These are phyloP conservation scores for Diorhabda carinulata DNA, from an alignment of 1,140 invertebrate species.

Conservation along the genomic window DNA sequence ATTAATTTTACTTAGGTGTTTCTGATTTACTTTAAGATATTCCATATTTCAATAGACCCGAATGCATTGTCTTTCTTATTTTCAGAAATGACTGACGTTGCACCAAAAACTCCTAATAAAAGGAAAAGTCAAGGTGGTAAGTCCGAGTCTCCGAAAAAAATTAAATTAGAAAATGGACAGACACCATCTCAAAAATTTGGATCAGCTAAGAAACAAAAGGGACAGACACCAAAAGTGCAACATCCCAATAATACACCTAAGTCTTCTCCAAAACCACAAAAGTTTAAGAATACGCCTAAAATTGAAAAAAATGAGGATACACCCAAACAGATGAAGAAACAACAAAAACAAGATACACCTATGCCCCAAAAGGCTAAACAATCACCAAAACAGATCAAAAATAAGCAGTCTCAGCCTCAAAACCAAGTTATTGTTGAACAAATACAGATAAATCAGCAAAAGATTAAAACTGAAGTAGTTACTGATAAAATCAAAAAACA, in stretches of 20 bases:
- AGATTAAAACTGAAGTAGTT: neutral
- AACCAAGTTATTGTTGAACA: no score
- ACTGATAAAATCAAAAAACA: neutral
- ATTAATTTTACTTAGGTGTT: no score
- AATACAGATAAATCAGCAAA: neutral
- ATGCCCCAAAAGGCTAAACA: neutral
- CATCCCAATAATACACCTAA: neutral
- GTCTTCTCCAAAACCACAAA: neutral
- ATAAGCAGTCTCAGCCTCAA: neutral
- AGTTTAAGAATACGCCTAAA: neutral
- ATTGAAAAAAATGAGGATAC: neutral
- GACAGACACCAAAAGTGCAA: constrained; percentile 8
- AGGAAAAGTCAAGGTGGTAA: constrained; percentile 25
- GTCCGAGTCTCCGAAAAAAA: constrained; percentile 16
- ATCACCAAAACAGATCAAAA: neutral
- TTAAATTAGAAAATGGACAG: constrained; percentile 13
- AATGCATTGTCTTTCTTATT: neutral
- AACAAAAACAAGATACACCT: neutral
- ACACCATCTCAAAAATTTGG: constrained; percentile 8
- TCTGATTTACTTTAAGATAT: no score
- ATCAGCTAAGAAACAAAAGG: constrained; percentile 8
- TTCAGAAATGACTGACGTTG: constrained; percentile 29
- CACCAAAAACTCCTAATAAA: constrained; percentile 31
- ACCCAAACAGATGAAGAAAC: constrained; percentile 6
- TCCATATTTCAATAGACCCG: no score